Evolutionary conservation across 2,797 vertebrate genomes (phyloP), one percentile per base, ranked within the genome.

Genomic region (Sebastes flavidus): DNA sequence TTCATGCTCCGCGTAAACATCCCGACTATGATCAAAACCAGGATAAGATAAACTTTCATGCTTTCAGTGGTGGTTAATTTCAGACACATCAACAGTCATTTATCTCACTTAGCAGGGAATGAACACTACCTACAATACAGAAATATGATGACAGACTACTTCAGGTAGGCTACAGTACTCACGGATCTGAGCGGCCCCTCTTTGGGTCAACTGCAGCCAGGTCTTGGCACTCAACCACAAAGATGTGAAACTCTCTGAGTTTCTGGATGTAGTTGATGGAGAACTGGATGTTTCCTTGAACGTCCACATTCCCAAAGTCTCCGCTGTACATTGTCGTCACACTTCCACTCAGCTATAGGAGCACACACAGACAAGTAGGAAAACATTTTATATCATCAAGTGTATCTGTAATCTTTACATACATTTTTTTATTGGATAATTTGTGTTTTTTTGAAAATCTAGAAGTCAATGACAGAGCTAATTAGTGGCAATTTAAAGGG

Each of bases 111-210:
- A 9, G 29, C n/a, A 70, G 29, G 14, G 32, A 73, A 61, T 29
- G 13, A 46, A 6, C 6, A 29, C 9, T 27, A 55, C 36, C 75
- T 29, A 56, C 8, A 63, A 27, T 8, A 32, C 6, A 4, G 27
- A 72, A 56, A 34, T 49, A 13, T 6, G 11, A 34, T 54, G 12
- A 30, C 16, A 18, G 32, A 54, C 5, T 27, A 11, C 27, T 65
- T 38, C 10, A 42, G 25, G 9, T 46, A 46, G 42, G 16, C 42
- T 8, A 12, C 6, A 42, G 22, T 49, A 97, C 98, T 97, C 91
- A 99, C 98, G 99, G 97, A 78, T 99, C 97, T 2, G 99, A 99
- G 70, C 97, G 97, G 22, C 96, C 96, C 70, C 95, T 97, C 91
- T 97, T 99, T 2, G 92, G 81, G 71, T 99, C 98, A 0, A 96